Conservation (phyloP, 2,797 vertebrate species). For the Gila robusta region DNA sequence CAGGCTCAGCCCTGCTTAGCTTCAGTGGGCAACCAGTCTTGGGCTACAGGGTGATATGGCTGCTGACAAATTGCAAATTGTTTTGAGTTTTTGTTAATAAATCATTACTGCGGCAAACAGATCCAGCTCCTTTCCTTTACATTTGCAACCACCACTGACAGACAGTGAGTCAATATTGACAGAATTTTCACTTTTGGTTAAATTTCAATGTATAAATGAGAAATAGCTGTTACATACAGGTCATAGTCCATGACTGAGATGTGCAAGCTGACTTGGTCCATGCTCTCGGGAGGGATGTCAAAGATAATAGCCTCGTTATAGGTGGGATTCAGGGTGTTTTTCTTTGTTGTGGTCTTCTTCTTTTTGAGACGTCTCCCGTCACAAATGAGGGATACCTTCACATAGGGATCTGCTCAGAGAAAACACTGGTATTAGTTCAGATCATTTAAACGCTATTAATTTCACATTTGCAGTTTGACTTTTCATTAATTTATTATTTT, state of each 20-base stretch:
- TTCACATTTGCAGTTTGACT: neutral
- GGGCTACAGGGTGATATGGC: no score
- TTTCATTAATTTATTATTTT: neutral
- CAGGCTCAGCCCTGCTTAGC: no score
- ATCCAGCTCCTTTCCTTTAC: neutral
- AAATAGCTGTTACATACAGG: constrained; percentile 78
- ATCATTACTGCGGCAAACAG: neutral
- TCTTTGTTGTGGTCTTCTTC: constrained; percentile 99
- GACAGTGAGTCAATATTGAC: neutral
- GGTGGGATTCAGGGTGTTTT: constrained; percentile 96
- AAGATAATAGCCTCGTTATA: constrained; percentile 99
- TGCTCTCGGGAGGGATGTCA: constrained; percentile 97
- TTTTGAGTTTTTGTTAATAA: neutral
- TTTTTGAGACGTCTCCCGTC: constrained; percentile 96
- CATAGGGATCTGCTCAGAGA: constrained; percentile 88
- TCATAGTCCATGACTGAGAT: constrained; percentile 99
- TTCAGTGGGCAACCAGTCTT: no score
- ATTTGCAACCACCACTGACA: neutral
- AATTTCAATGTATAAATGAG: neutral
- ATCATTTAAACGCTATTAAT: neutral
- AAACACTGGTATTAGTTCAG: constrained; percentile 14
- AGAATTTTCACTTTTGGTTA: neutral
- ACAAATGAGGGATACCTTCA: constrained; percentile 97
- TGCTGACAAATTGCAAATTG: no score
- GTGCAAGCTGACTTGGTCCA: constrained; percentile 98